Percentiles rank a stretch among this genome's conserved stretches.
phyloP scores from a whole-genome alignment of 2,888 invertebrate species.

The Cephus pulcher region DNA sequence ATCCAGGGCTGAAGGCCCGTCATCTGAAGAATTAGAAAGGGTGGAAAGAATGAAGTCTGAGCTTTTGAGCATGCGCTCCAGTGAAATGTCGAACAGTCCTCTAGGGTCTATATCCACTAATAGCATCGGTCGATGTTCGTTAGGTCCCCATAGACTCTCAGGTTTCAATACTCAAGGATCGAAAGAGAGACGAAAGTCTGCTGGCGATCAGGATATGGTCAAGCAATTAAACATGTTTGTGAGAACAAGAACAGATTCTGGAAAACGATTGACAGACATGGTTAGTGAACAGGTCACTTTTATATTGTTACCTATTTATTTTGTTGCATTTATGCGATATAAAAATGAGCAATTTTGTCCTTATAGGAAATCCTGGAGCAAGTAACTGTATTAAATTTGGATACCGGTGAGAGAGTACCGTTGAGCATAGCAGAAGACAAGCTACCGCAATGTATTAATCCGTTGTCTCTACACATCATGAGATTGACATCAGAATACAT shows the following conservation, averaged over 20 bases:
- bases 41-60: slow-evolving; percentile 70
- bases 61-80: slow-evolving; percentile 65
- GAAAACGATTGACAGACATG: slow-evolving; percentile 87
- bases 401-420: slow-evolving; percentile 93
- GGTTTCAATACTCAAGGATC: slow-evolving; percentile 64
- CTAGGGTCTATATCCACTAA: slow-evolving; percentile 59
- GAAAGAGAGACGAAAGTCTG: slow-evolving; percentile 81
- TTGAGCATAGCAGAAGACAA: slow-evolving; percentile 95
- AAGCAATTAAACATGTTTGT: slow-evolving; percentile 79
- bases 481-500: slow-evolving; percentile 92
- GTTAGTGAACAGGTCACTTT: slow-evolving; percentile 52
- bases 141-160: slow-evolving; percentile 61
- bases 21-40: slow-evolving; percentile 71
- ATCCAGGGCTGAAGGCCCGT: slow-evolving; percentile 75
- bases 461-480: slow-evolving; percentile 94
- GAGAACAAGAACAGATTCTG: slow-evolving; percentile 86
- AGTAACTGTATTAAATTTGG: slow-evolving; percentile 85
- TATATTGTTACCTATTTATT: not conserved
- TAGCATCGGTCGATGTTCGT: slow-evolving; percentile 64
- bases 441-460: slow-evolving; percentile 91
- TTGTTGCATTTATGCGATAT: not conserved
- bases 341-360: not conserved
- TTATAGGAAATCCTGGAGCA: slow-evolving; percentile 88
- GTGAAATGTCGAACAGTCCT: slow-evolving; percentile 59
- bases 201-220: slow-evolving; percentile 82